A percentile compares a stretch with the other conserved stretches of the same genome.
These are phyloP conservation scores for Phacellophora camtschatica DNA, from an alignment of 30 jellyfish, hydroid and myxozoan genomes.

Conservation along the genomic window DNA sequence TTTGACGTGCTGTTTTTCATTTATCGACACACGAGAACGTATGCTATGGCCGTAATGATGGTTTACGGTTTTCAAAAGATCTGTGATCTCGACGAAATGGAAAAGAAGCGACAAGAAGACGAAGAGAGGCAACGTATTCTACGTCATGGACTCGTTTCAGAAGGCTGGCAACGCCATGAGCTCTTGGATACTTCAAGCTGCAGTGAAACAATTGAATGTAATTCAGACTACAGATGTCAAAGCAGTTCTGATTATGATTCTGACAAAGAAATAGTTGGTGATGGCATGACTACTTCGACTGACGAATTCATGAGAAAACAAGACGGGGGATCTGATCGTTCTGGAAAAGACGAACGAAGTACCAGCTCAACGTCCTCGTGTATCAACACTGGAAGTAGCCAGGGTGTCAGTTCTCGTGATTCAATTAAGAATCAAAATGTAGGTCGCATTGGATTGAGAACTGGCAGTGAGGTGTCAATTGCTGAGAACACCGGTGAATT, in stretches of 20 bases:
- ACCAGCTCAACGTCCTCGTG: too few relatives aligned
- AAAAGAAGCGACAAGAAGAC: slow-evolving; percentile 7
- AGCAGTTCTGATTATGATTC: background rate
- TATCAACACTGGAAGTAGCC: too few relatives aligned
- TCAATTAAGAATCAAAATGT: too few relatives aligned
- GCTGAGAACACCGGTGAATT: too few relatives aligned
- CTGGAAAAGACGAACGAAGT: too few relatives aligned
- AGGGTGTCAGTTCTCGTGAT: too few relatives aligned
- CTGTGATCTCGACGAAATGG: slow-evolving; percentile 42
- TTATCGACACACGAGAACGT: slow-evolving; percentile 67
- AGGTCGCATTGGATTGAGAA: too few relatives aligned
- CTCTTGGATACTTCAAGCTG: background rate
- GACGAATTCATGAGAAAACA: background rate
- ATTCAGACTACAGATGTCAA: too few relatives aligned
- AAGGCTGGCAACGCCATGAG: background rate
- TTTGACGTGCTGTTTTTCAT: slow-evolving; percentile 48
- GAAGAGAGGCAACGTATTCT: slow-evolving; percentile 2
- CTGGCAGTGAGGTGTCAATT: too few relatives aligned
- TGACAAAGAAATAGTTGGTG: background rate
- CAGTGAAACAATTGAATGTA: too few relatives aligned
- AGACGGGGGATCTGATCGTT: background rate
- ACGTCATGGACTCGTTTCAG: background rate
- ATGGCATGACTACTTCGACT: slow-evolving; percentile 14
- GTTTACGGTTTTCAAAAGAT: slow-evolving; percentile 45
- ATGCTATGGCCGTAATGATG: slow-evolving; percentile 68